These are phyloP conservation scores for Quadriops clusia DNA, from an alignment of 2,888 invertebrate species.

Conservation along the genomic window DNA sequence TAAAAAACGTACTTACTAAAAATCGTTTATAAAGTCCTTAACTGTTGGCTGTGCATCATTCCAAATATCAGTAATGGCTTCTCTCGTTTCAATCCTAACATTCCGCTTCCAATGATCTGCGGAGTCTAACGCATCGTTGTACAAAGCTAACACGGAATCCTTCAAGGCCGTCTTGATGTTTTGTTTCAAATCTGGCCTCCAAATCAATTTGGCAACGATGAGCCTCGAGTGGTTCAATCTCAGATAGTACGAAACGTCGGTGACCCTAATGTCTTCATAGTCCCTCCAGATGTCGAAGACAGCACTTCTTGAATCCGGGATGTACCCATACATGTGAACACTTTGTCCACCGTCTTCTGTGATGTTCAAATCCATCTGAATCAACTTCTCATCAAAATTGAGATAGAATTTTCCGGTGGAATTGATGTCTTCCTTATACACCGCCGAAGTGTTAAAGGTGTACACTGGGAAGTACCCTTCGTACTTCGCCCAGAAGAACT, in stretches of 20 bases:
- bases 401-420: slow-evolving; percentile 47
- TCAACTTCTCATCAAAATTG: slow-evolving; percentile 45
- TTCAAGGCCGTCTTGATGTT: slow-evolving; percentile 41
- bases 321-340: slow-evolving; percentile 59
- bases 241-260: slow-evolving; percentile 67
- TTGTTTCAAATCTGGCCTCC: slow-evolving; percentile 62
- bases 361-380: slow-evolving; percentile 56
- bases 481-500: slow-evolving; percentile 43
- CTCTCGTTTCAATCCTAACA: slow-evolving; percentile 56
- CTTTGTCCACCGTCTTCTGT: slow-evolving; percentile 56
- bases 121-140: slow-evolving; percentile 40
- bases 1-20: slow-evolving; percentile 37
- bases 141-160: slow-evolving; percentile 30
- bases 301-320: slow-evolving; percentile 66
- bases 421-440: slow-evolving; percentile 45
- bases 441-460: slow-evolving; percentile 44
- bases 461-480: slow-evolving; percentile 41
- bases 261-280: slow-evolving; percentile 66
- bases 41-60: slow-evolving; percentile 60
- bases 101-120: slow-evolving; percentile 55
- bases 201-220: slow-evolving; percentile 64
- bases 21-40: slow-evolving; percentile 57
- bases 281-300: slow-evolving; percentile 69
- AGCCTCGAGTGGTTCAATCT: slow-evolving; percentile 74
- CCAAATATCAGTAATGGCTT: slow-evolving; percentile 61